Percentiles rank a stretch among this genome's conserved stretches.
Evolutionary conservation across 2,113 vertebrate genomes (phyloP).

Genomic region (Callionymus lyra): DNA sequence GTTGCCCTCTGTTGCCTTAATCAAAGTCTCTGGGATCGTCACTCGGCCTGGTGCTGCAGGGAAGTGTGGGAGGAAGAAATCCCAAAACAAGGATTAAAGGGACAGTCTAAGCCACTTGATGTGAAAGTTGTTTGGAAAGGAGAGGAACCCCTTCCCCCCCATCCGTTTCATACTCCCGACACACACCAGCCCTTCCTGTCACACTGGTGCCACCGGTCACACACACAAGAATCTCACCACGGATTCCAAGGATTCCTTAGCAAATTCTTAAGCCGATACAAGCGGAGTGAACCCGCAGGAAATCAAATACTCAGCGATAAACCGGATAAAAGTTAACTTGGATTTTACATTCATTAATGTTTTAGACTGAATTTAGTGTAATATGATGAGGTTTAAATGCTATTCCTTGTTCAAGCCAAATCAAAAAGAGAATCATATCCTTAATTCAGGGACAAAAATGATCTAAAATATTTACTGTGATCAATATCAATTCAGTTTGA

Average conservation of each 20-base stretch:
- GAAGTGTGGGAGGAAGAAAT: not conserved
- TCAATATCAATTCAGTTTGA: too few species aligned
- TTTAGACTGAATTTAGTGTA: too few species aligned
- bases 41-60: conserved; percentile 5
- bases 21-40: conserved; percentile 8
- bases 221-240: not conserved
- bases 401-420: too few species aligned
- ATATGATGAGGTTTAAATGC: too few species aligned
- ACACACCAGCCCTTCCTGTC: conserved; percentile 13
- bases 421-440: too few species aligned
- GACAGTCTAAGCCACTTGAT: not conserved
- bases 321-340: too few species aligned
- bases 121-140: not conserved
- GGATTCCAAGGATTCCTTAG: not conserved
- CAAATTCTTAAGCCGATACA: too few species aligned
- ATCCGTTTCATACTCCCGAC: conserved; percentile 1
- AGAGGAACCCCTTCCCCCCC: not conserved
- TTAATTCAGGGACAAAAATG: too few species aligned
- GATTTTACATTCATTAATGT: too few species aligned
- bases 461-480: too few species aligned
- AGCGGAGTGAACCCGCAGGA: too few species aligned
- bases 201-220: conserved; percentile 8
- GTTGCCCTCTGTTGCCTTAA: conserved; percentile 24
- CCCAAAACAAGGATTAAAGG: not conserved
- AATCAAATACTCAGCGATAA: too few species aligned